Conservation (phyloP, 2,888 invertebrate species). For the Amiota mariae region DNA sequence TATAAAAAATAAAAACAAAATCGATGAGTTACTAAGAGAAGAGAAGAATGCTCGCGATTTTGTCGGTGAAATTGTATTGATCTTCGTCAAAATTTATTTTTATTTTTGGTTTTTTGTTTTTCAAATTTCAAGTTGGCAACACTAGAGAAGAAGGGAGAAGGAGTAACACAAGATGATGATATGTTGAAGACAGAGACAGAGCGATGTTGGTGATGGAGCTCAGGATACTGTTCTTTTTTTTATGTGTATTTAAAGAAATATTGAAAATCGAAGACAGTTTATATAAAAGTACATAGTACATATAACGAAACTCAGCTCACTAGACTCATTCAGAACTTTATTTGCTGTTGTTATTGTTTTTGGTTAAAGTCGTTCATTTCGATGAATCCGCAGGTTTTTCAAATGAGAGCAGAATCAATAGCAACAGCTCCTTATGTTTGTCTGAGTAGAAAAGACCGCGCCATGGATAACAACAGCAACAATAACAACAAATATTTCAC, state of each 20-base stretch:
- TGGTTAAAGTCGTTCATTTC: no score
- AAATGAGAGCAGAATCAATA: background rate
- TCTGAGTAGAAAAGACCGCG: background rate
- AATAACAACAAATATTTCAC: conserved; percentile 27
- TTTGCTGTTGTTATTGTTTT: no score
- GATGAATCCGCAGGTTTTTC: no score
- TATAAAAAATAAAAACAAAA: background rate
- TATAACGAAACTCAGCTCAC: no score
- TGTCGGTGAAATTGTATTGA: conserved; percentile 66
- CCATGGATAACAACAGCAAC: background rate
- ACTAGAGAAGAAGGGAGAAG: background rate
- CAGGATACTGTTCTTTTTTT: no score
- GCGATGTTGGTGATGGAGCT: no score
- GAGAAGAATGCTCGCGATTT: conserved; percentile 40
- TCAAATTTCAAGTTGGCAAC: conserved; percentile 38
- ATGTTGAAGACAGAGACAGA: background rate
- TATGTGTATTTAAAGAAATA: no score
- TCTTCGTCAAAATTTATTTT: conserved; percentile 58
- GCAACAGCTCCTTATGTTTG: background rate
- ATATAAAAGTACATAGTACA: no score
- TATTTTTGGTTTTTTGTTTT: conserved; percentile 56
- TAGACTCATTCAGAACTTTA: no score
- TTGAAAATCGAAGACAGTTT: conserved; percentile 18
- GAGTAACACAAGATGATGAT: background rate
- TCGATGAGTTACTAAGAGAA: background rate